Evolutionary conservation across 2,888 invertebrate species (phyloP).

Genomic region (Microplitis manilae): DNA sequence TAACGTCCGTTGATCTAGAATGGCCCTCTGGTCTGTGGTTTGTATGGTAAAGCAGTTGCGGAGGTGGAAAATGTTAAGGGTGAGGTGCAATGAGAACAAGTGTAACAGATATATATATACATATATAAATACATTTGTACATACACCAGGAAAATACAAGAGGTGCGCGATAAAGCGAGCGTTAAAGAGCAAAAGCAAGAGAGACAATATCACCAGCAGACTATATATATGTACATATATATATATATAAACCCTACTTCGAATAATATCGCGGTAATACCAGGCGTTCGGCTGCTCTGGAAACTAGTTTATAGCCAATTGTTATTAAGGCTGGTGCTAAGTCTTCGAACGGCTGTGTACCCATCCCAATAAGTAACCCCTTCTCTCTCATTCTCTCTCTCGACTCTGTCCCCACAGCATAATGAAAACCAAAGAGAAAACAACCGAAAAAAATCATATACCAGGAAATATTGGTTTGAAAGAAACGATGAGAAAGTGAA

Average conservation of each 20-base stretch:
- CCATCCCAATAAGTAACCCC: constrained; percentile 31
- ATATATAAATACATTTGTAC: neutral
- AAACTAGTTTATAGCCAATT: constrained; percentile 66
- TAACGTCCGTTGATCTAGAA: constrained; percentile 60
- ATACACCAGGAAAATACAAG: neutral
- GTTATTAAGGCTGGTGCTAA: constrained; percentile 62
- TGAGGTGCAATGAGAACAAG: neutral
- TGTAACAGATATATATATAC: neutral
- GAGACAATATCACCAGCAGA: constrained; percentile 24
- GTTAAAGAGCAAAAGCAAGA: neutral
- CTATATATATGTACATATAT: constrained; percentile 36
- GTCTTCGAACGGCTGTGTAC: constrained; percentile 48
- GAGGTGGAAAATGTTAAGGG: constrained; percentile 34
- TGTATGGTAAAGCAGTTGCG: constrained; percentile 54
- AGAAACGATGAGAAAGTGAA: constrained; percentile 29
- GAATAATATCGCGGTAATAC: constrained; percentile 66
- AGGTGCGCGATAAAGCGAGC: constrained; percentile 24
- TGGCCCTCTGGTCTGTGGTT: constrained; percentile 58
- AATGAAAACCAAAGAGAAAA: constrained; percentile 45
- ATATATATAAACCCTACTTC: constrained; percentile 49
- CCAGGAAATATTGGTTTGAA: constrained; percentile 26
- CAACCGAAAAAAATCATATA: constrained; percentile 30
- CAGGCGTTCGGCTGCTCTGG: constrained; percentile 47
- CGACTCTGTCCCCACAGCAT: constrained; percentile 30
- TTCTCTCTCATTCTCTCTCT: constrained; percentile 11